phyloP scores from a whole-genome alignment of 1,140 invertebrate genomes.

The Melitaea cinxia region DNA sequence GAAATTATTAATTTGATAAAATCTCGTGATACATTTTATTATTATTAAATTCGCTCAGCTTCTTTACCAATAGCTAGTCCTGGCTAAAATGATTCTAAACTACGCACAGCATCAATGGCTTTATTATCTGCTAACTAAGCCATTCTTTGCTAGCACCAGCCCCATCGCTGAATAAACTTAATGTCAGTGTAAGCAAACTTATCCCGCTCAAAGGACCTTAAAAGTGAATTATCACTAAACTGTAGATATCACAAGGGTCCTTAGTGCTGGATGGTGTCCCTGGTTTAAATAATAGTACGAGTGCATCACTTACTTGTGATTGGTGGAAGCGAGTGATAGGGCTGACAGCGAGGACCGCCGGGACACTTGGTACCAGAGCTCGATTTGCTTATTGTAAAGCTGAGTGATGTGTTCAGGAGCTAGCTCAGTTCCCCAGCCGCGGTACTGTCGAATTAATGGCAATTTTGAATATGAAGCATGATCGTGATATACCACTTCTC shows the following conservation, averaged over 20 bases:
- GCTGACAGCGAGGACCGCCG: conserved; percentile 93
- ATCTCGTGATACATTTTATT: not conserved
- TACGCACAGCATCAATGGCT: conserved; percentile 54
- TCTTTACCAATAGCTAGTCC: conserved; percentile 32
- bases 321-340: conserved; percentile 92
- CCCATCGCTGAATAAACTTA: conserved; percentile 58
- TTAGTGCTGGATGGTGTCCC: conserved; percentile 46
- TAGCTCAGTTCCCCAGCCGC: conserved; percentile 94
- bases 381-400: conserved; percentile 90
- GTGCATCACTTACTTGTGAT: conserved; percentile 86
- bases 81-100: conserved; percentile 60
- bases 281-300: conserved; percentile 40
- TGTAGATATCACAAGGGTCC: conserved; percentile 31
- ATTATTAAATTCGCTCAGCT: conserved; percentile 21
- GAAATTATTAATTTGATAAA: conserved; percentile 23
- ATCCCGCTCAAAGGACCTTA: conserved; percentile 47
- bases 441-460: conserved; percentile 85
- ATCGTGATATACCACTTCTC: conserved; percentile 51
- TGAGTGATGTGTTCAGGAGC: conserved; percentile 89
- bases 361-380: conserved; percentile 94
- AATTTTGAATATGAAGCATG: conserved; percentile 73
- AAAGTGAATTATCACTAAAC: not conserved
- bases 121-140: conserved; percentile 57
- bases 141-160: conserved; percentile 71
- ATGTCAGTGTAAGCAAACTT: conserved; percentile 51